Percentiles rank a stretch among this genome's conserved stretches.
phyloP scores from a whole-genome alignment of 2,888 invertebrate species.

The Macrophya alboannulata region DNA sequence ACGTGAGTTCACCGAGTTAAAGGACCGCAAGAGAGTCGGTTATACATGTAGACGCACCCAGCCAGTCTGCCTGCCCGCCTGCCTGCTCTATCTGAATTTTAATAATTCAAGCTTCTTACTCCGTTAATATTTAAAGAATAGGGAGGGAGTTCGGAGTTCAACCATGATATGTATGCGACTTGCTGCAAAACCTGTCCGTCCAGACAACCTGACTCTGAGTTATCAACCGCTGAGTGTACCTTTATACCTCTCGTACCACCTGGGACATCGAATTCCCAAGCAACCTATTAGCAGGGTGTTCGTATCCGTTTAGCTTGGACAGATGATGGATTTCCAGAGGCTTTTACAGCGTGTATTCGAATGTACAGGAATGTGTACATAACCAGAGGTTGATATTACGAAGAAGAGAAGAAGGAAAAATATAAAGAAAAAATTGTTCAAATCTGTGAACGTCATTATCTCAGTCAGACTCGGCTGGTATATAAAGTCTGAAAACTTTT shows the following conservation, averaged over 20 bases:
- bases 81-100: slow-evolving; percentile 60
- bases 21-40: neutral
- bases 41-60: slow-evolving; percentile 17
- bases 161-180: slow-evolving; percentile 71
- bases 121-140: slow-evolving; percentile 71
- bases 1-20: slow-evolving; percentile 39
- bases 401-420: no score
- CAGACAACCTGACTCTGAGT: slow-evolving; percentile 38
- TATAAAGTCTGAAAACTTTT: neutral
- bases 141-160: slow-evolving; percentile 66
- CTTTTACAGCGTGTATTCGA: neutral
- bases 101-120: slow-evolving; percentile 73
- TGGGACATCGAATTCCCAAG: slow-evolving; percentile 52
- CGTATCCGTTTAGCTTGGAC: slow-evolving; percentile 28
- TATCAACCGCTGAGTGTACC: slow-evolving; percentile 49
- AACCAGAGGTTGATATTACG: neutral
- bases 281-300: slow-evolving; percentile 46
- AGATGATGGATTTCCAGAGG: slow-evolving; percentile 31
- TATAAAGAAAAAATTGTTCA: neutral
- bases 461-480: neutral
- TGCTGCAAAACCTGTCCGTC: slow-evolving; percentile 53
- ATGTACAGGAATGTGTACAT: neutral
- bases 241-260: slow-evolving; percentile 48
- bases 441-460: neutral
- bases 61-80: neutral